Conservation (phyloP, 2,797 vertebrate genomes). For the Gobionotothen gibberifrons region DNA sequence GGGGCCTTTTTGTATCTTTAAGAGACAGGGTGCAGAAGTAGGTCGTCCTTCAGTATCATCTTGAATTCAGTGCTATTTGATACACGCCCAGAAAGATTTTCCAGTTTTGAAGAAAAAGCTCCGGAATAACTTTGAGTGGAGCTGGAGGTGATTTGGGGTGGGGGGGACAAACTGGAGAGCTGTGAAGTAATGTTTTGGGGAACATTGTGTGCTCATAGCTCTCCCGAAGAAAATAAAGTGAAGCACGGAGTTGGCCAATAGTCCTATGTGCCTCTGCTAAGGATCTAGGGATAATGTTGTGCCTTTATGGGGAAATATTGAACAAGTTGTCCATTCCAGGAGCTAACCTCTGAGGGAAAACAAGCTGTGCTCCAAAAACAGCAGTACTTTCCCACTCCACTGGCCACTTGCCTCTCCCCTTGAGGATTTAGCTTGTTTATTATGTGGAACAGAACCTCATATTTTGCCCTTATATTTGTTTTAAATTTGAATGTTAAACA, state of each 20-base stretch:
- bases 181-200: conserved; percentile 76
- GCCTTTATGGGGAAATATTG: conserved; percentile 77
- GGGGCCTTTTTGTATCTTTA: conserved; percentile 10
- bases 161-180: conserved; percentile 45
- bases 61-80: conserved; percentile 22
- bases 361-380: conserved; percentile 75
- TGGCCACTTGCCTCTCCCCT: conserved; percentile 64
- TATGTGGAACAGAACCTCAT: conserved; percentile 48
- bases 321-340: conserved; percentile 69
- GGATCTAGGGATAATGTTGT: conserved; percentile 66
- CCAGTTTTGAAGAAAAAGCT: conserved; percentile 33
- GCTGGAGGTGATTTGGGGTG: conserved; percentile 46
- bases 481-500: conserved; percentile 50
- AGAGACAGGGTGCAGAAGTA: conserved; percentile 2
- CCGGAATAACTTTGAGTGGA: conserved; percentile 36
- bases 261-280: conserved; percentile 60
- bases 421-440: conserved; percentile 66
- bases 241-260: conserved; percentile 56
- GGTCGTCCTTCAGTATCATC: conserved; percentile 4
- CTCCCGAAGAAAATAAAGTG: conserved; percentile 24
- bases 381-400: conserved; percentile 66
- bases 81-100: conserved; percentile 18
- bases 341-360: conserved; percentile 71
- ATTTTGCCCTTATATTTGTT: conserved; percentile 61
- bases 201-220: conserved; percentile 77